Base-by-base conservation (phyloP, 2,888 invertebrate species). In the Gonocerus acuteangulatus region DNA sequence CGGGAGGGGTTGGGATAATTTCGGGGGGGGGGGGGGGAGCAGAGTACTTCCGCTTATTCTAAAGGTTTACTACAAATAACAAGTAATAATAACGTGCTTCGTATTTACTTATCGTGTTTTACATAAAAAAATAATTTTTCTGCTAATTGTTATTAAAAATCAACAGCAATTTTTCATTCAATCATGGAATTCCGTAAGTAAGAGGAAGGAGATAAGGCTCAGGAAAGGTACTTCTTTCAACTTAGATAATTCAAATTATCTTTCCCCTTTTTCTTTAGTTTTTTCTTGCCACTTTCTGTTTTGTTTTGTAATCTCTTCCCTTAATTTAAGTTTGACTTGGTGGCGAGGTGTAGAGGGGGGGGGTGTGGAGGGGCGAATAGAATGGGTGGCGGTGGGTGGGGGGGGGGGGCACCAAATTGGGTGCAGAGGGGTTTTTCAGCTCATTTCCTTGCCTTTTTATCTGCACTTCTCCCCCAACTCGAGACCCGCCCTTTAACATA, bases 381-480 rank as follows among this genome's bases (percentile, higher is more conserved):
- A 21, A 9, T 19, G 22, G 44, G 39, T 21, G 42, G 27, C 13
- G 59, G 48, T 22, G 60, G 42, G 27, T 34, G 34, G 34, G 39
- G 22, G 13, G 18, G 54, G 54, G 42, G 15, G 13, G 16, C 19
- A 27, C 45, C 23, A 59, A 59, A 54, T 54, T 54, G 54, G 54
- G 54, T 54, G 54, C 34, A 34, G 54, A 42, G 52, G 52, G 52
- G 63, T 65, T 63, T 65, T 63, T 65, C 63, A 65, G 63, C 61
- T 65, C 65, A 65, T 65, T 65, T 65, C 63, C 65, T 60, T 48
- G 59, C 36, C 61, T 63, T 61, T 64, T 65, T 65, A 65, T 65
- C 65, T 65, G 42, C 58, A 61, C 61, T 39, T 49, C 56, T 36
- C 39, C 52, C 51, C 32, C 19, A 32, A 39, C 18, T 3, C 51